Base-by-base conservation (phyloP, 2,113 vertebrate genomes). In the Antigone vipio region DNA sequence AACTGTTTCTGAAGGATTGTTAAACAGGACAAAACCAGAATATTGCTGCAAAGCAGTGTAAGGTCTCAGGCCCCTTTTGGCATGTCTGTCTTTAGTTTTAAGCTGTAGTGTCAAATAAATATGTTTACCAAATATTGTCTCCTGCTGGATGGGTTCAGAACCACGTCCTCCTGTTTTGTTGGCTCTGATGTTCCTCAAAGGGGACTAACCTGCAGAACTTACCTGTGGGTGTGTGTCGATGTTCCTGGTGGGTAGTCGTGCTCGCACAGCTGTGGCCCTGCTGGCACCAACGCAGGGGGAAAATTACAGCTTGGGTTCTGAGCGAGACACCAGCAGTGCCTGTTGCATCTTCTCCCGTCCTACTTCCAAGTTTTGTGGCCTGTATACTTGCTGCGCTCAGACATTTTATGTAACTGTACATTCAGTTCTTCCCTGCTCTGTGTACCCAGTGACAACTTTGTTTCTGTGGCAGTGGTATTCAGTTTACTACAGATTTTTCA, bases 141-240 rank as follows among this genome's bases (percentile, higher is more conserved):
- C 59, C 44, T 85, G 27, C 59, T 53, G 42, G 15, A 27, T 38
- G 63, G 44, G 12, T 6, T 71, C 30, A 55, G 35, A 71, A 30
- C 0, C 13, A 3, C 1, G 23, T 32, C 23, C 44, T 69, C 8
- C 1, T 21, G 34, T 38, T 5, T 21, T 62, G 13, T n/a, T 73
- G 67, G 26, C 78, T 47, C 38, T 49, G 47, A 20, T 11, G 34
- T n/a, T 64, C 66, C 47, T 17, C 10, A 21, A 1, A 21, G 0
- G 3, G 13, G 22, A 3, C 12, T 56, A 19, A 15, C 2, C 17
- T 20, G 6, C 42, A 27, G 35, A 47, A 22, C 1, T 12, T 52
- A 23, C 6, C 40, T 8, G 15, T 0, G 0, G 9, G 15, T 1
- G 2, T 0, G 0, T 32, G 52, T 6, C 3, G 0, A 2, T 21